Evolutionary conservation across 1,140 invertebrate species (phyloP).

Genomic region (Yoshiicerus persimilis): DNA sequence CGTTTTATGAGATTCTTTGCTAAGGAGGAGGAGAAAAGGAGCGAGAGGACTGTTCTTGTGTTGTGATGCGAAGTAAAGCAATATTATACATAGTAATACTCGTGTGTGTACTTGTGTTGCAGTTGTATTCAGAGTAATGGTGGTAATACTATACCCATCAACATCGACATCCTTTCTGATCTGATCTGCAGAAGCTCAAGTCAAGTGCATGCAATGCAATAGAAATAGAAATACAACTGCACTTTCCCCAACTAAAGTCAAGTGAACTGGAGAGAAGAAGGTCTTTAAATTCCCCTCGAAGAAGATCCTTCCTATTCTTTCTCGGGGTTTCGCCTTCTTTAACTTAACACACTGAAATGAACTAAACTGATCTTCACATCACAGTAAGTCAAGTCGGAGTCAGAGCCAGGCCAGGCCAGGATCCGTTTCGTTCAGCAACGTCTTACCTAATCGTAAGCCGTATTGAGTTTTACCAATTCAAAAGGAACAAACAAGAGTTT

Average conservation of each 20-base stretch:
- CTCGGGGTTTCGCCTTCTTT: not conserved
- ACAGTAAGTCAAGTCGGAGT: not conserved
- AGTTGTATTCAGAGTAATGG: not conserved
- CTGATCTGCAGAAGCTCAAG: not conserved
- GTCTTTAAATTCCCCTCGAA: not conserved
- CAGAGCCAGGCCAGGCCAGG: too few relatives aligned
- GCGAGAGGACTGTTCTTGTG: not conserved
- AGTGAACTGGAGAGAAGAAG: not conserved
- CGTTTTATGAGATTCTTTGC: slow-evolving; percentile 37
- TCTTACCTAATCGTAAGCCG: not conserved
- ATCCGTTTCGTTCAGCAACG: not conserved
- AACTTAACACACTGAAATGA: not conserved
- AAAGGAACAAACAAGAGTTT: slow-evolving; percentile 11
- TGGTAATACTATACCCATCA: not conserved
- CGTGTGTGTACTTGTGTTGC: not conserved
- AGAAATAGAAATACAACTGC: slow-evolving; percentile 5
- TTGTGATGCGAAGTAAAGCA: not conserved
- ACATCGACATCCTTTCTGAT: not conserved
- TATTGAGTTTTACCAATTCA: slow-evolving; percentile 3
- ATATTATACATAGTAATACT: not conserved
- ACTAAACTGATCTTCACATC: not conserved
- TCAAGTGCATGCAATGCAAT: slow-evolving; percentile 19
- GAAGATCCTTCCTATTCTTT: not conserved
- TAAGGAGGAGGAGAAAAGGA: not conserved
- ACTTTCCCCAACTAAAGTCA: slow-evolving; percentile 17